These are phyloP conservation scores for Dipus sagitta DNA, from an alignment of 2,797 vertebrate species.

Conservation along the genomic window DNA sequence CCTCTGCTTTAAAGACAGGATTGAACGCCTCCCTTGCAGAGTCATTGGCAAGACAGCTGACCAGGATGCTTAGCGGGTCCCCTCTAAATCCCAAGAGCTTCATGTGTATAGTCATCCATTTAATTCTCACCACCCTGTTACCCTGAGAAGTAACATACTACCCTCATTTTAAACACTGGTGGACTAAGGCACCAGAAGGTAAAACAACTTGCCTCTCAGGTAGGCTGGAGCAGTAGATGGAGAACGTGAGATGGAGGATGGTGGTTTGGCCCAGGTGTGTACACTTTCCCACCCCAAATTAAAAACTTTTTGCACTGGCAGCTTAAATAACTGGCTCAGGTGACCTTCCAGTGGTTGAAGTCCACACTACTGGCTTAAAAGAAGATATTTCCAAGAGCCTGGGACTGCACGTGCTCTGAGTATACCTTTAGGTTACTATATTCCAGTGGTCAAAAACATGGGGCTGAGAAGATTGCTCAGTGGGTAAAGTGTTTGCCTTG, in stretches of 20 bases:
- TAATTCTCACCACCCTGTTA: neutral
- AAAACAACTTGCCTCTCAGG: no score
- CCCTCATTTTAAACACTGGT: neutral
- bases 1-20: neutral
- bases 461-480: neutral
- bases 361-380: neutral
- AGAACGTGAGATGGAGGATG: neutral
- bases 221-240: neutral
- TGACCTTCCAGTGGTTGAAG: neutral
- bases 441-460: neutral
- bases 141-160: neutral
- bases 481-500: neutral
- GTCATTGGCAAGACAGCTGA: neutral
- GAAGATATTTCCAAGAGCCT: neutral
- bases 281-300: no score
- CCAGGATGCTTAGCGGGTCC: neutral
- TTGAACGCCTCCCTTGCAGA: neutral
- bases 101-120: fast-evolving
- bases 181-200: neutral
- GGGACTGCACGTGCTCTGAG: neutral
- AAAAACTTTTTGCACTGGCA: neutral
- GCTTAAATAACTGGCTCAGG: neutral
- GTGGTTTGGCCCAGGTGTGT: neutral
- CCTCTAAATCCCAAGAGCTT: neutral
- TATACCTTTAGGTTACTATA: neutral